Evolutionary conservation across 2,113 vertebrate genomes (phyloP).

Genomic region (Pogona vitticeps): DNA sequence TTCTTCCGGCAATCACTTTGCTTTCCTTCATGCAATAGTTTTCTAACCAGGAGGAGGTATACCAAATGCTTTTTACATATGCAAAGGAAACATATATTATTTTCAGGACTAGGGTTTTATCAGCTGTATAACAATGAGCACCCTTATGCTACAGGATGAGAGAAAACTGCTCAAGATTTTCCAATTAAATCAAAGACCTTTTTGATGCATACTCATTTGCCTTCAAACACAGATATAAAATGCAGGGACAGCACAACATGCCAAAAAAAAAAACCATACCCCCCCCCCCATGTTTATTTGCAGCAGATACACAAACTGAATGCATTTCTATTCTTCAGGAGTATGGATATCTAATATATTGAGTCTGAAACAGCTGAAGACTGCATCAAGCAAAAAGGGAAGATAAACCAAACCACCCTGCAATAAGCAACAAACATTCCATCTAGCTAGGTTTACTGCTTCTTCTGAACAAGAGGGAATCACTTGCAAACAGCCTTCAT

Average conservation of each 20-base stretch:
- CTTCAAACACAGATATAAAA: neutral
- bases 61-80: neutral
- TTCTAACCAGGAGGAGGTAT: neutral
- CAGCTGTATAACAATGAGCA: neutral
- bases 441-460: neutral
- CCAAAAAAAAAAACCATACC: neutral
- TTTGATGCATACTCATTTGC: neutral
- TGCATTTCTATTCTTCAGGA: neutral
- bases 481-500: too few species aligned
- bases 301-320: neutral
- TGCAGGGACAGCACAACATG: neutral
- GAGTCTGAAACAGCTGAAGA: neutral
- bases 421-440: neutral
- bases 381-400: neutral
- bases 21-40: slow-evolving; percentile 2
- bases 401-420: neutral
- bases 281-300: too few species aligned
- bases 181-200: neutral
- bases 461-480: too few species aligned
- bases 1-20: slow-evolving; percentile 23
- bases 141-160: too few species aligned
- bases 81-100: neutral
- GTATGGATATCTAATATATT: neutral
- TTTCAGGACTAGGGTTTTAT: neutral
- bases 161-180: neutral